phyloP scores from a whole-genome alignment of 2,888 invertebrate species.

The Nasonia oneida region DNA sequence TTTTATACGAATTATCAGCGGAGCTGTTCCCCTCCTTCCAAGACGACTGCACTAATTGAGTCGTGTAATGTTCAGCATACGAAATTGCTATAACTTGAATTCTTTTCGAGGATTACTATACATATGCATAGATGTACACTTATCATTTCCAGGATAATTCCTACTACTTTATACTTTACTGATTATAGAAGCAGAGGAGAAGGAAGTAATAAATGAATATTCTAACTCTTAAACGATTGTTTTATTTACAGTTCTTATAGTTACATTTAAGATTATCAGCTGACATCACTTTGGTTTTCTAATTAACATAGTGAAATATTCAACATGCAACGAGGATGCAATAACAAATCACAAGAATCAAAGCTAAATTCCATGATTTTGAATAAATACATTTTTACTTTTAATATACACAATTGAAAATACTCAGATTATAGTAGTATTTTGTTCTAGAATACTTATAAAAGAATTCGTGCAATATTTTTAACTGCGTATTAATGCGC shows the following conservation, averaged over 20 bases:
- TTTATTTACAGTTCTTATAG: conserved; percentile 57
- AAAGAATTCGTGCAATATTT: not conserved
- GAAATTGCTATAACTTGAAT: not conserved
- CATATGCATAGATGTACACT: not conserved
- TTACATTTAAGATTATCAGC: conserved; percentile 22
- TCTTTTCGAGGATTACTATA: not conserved
- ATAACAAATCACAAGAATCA: conserved; percentile 9
- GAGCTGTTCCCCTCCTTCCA: conserved; percentile 31
- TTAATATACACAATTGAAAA: not conserved
- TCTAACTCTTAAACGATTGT: conserved; percentile 19
- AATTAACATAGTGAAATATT: conserved; percentile 23
- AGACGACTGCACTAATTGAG: conserved; percentile 17
- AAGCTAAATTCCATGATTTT: conserved; percentile 3
- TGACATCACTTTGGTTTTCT: conserved; percentile 55
- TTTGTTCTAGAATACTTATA: not conserved
- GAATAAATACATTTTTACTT: conserved; percentile 29
- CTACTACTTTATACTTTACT: not conserved
- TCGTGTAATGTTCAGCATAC: not conserved
- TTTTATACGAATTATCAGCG: conserved; percentile 51
- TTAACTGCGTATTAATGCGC: not conserved
- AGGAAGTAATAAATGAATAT: conserved; percentile 18
- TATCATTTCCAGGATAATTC: not conserved
- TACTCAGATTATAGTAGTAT: not conserved
- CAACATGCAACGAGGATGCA: conserved; percentile 17
- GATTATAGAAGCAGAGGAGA: conserved; percentile 1